These are phyloP conservation scores for Ips nitidus DNA, from an alignment of 1,140 invertebrate genomes.

Conservation along the genomic window DNA sequence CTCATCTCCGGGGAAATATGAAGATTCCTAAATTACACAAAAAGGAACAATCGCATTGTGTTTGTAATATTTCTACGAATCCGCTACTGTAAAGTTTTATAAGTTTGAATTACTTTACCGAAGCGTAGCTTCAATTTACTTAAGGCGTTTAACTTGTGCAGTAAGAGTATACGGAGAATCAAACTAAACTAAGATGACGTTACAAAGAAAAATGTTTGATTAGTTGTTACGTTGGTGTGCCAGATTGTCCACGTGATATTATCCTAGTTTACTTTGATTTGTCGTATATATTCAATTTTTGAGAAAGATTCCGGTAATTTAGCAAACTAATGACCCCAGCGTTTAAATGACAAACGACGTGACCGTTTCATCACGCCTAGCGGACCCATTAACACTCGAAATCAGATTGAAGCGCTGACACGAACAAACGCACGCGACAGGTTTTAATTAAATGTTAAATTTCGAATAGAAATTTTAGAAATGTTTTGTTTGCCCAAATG, in stretches of 20 bases:
- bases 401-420: slow-evolving; percentile 14
- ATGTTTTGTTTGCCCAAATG: too few species aligned
- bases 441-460: slow-evolving; percentile 11
- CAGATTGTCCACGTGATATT: too few species aligned
- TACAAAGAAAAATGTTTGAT: too few species aligned
- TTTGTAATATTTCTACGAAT: neutral
- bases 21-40: neutral
- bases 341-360: slow-evolving; percentile 3
- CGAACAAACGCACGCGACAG: slow-evolving; percentile 3
- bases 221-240: too few species aligned
- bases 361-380: slow-evolving; percentile 10
- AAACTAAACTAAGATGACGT: too few species aligned
- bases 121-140: neutral
- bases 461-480: neutral
- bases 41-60: neutral
- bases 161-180: too few species aligned
- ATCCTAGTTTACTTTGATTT: too few species aligned
- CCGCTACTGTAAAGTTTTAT: neutral
- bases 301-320: too few species aligned
- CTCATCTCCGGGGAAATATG: neutral
- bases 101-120: neutral
- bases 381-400: slow-evolving; percentile 10
- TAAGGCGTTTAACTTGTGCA: too few species aligned
- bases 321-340: neutral
- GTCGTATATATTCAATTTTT: too few species aligned